Evolutionary conservation across 2,113 vertebrate species (phyloP).

Genomic region (Vulpes ferrilata): DNA sequence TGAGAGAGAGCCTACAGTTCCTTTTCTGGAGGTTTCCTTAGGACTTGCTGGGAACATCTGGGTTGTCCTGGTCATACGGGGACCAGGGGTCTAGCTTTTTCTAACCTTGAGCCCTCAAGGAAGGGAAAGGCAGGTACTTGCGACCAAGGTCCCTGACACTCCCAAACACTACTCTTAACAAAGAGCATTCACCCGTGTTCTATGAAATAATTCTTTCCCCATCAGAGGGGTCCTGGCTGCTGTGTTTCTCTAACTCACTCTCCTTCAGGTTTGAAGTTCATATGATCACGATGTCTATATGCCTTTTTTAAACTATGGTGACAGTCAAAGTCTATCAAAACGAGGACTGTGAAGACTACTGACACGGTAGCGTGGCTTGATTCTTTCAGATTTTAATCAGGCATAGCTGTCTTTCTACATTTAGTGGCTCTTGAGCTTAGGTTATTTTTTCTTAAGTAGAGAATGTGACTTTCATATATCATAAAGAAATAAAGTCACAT

Average conservation of each 20-base stretch:
- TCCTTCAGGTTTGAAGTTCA: neutral
- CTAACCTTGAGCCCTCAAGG: neutral
- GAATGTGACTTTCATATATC: constrained; percentile 10
- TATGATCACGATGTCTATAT: neutral
- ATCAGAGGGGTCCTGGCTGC: neutral
- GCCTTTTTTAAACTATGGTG: neutral
- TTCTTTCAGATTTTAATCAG: neutral
- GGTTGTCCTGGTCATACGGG: neutral
- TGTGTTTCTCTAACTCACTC: neutral
- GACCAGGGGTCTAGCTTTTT: neutral
- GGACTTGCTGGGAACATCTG: neutral
- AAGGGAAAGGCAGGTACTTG: neutral
- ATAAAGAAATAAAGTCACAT: neutral
- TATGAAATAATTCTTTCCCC: neutral
- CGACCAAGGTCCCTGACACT: neutral
- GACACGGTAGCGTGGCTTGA: neutral
- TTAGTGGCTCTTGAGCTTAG: neutral
- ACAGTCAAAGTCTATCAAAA: neutral
- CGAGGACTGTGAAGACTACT: neutral
- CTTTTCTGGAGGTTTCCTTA: neutral
- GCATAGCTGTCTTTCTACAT: neutral
- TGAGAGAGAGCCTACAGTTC: neutral
- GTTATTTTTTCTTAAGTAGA: neutral
- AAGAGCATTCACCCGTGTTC: neutral
- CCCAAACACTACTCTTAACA: neutral